Percentiles rank a stretch among this genome's conserved stretches.
Evolutionary conservation across 1,140 invertebrate species (phyloP).

Genomic region (Tyrophagus putrescentiae): DNA sequence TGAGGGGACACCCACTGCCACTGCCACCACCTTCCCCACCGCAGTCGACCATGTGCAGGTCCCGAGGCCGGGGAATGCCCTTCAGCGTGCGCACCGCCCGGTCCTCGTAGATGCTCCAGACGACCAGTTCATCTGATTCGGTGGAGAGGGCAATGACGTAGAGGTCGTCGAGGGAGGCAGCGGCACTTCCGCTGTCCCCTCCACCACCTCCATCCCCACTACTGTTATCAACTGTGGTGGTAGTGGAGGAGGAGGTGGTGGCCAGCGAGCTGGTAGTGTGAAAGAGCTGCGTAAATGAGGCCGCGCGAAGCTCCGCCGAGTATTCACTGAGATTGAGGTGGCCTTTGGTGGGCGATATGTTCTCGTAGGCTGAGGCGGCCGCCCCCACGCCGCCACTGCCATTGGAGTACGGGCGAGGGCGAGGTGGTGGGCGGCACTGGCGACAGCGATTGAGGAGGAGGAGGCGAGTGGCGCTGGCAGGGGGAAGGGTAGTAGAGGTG

Average conservation of each 20-base stretch:
- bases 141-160: conserved; percentile 56
- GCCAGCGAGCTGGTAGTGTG: background rate
- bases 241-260: background rate
- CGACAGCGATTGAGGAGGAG: background rate
- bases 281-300: conserved; percentile 10
- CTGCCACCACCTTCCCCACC: no score
- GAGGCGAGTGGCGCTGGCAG: background rate
- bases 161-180: conserved; percentile 35
- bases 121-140: conserved; percentile 53
- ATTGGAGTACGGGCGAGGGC: conserved; percentile 4
- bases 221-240: background rate
- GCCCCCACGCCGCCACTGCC: background rate
- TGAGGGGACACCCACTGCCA: no score
- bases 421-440: conserved; percentile 1
- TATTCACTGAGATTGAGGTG: conserved; percentile 10
- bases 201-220: no score
- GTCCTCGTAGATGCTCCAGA: conserved; percentile 45
- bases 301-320: background rate
- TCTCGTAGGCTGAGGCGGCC: background rate
- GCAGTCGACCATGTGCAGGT: conserved; percentile 39
- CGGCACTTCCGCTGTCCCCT: background rate
- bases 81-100: conserved; percentile 49
- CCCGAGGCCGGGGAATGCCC: conserved; percentile 32
- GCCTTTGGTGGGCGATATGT: conserved; percentile 14
- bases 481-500: background rate